These are phyloP conservation scores for Neofelis nebulosa DNA, from an alignment of 2,113 vertebrate species.

Conservation along the genomic window DNA sequence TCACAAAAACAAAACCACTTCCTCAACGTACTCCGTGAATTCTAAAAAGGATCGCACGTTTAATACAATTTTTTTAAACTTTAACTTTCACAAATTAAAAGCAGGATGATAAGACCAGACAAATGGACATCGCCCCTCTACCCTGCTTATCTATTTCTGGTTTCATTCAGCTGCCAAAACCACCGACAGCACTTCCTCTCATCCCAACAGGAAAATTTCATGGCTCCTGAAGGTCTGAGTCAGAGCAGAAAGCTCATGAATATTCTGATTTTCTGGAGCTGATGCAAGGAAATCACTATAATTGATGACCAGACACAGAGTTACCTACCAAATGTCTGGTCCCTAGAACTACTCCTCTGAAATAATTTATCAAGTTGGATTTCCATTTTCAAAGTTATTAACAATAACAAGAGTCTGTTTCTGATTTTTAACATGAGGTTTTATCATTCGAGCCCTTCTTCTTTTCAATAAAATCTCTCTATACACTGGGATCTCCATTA, in stretches of 20 bases:
- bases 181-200: background rate
- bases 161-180: background rate
- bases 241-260: constrained; percentile 39
- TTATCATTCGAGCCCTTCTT: background rate
- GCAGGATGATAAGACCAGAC: background rate
- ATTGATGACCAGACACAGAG: background rate
- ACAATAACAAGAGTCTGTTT: background rate
- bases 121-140: too few relatives aligned
- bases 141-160: background rate
- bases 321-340: background rate
- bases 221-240: constrained; percentile 46
- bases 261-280: constrained; percentile 49
- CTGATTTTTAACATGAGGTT: background rate
- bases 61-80: background rate
- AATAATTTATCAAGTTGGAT: background rate
- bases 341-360: background rate
- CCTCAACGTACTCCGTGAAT: background rate
- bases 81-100: background rate
- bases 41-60: background rate
- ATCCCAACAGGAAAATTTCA: background rate
- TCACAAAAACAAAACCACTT: background rate
- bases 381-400: background rate
- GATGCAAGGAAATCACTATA: constrained; percentile 6
- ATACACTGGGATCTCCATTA: background rate
- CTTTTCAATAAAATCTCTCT: background rate